Evolutionary conservation across 2,113 vertebrate species (phyloP), one percentile per base, ranked within the genome.

Genomic region (Plecturocebus donacophilus): DNA sequence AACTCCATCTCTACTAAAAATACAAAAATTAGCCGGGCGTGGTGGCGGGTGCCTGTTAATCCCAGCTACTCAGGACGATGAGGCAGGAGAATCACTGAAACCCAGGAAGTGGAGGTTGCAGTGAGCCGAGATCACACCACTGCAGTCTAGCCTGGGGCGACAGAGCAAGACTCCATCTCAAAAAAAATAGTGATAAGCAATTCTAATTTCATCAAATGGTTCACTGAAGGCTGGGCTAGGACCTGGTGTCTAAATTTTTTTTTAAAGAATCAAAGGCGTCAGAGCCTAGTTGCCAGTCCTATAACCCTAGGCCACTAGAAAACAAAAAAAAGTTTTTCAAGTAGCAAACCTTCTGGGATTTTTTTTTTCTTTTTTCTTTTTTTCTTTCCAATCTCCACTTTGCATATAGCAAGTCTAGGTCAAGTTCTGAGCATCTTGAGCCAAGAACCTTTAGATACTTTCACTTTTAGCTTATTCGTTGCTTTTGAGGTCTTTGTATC

Each of bases 271-370:
- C 13, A 66, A 90, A 71, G 17, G 1, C 14, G 8, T 73, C 70
- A 91, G 54, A 93, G 30, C 17, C 21, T 54, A 21, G 4, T 77
- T 6, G 7, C 10, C 7, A 40, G 91, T 5, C 42, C 68, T 88
- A 0, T 86, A 61, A 81, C 56, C 54, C 32, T 77, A 68, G 45
- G 45, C 66, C 42, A 58, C 73, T 64, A 25, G 20, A 68, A 90
- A 81, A 9, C 52, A 52, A 82, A 93, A 92, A 92, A 82, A 45
- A 45, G 30, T 64, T 95, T 92, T 92, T 89, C 19, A 89, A 83
- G 32, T 52, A 89, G 38, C 61, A 92, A 77, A 4, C 17, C 23
- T 84, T 92, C 68, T 87, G 27, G 27, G 61, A 64, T 32, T 13
- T 64, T 23, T 58, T 58, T 30, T 64, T 64, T 64, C 5, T 5